Conservation (phyloP, 2,113 vertebrate genomes). For the Conger conger region DNA sequence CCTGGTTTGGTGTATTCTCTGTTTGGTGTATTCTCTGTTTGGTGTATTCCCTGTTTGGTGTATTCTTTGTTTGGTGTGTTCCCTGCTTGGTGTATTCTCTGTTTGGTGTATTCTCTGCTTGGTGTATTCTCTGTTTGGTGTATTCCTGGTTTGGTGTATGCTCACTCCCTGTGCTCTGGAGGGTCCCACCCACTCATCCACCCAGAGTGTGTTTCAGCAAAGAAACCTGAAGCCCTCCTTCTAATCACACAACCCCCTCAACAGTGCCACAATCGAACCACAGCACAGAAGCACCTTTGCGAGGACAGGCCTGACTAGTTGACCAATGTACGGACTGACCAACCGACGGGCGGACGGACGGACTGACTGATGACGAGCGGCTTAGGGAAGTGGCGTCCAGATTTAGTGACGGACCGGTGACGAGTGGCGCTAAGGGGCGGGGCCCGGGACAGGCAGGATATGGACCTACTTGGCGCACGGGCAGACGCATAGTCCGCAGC, state of each 20-base stretch:
- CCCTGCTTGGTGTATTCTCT: background rate
- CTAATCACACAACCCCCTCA: conserved; percentile 27
- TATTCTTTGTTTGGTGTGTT: too few species aligned
- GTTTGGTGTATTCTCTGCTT: background rate
- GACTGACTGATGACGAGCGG: background rate
- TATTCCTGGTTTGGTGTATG: background rate
- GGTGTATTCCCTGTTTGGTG: background rate
- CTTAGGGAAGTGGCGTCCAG: too few species aligned
- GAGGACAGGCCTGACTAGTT: background rate
- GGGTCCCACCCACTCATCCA: background rate
- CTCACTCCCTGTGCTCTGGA: background rate
- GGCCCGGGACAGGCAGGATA: background rate
- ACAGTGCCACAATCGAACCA: background rate
- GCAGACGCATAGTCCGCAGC: conserved; percentile 59
- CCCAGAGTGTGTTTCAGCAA: background rate
- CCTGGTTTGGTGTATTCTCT: background rate
- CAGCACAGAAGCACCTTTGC: background rate
- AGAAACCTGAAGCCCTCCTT: background rate
- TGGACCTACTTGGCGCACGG: conserved; percentile 58
- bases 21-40: background rate
- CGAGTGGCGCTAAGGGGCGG: background rate
- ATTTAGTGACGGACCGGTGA: background rate
- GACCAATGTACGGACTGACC: background rate
- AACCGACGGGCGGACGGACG: background rate
- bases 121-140: background rate